Evolutionary conservation across 2,888 invertebrate species (phyloP).

Genomic region (Sicus ferrugineus): DNA sequence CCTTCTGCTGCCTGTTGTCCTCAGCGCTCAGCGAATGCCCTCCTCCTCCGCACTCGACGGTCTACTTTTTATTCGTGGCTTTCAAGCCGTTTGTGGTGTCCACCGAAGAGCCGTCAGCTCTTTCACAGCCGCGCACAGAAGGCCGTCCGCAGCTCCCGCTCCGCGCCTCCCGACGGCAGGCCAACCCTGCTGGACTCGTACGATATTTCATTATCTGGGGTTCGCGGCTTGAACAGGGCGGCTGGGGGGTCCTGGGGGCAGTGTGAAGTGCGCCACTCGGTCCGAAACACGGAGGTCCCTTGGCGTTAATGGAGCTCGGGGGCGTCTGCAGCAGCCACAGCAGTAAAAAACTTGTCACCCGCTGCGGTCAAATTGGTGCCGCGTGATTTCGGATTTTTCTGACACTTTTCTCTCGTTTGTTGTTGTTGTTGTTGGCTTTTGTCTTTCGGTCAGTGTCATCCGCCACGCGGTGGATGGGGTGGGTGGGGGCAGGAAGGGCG

Average conservation of each 20-base stretch:
- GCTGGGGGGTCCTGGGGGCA: not conserved
- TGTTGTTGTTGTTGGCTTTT: not conserved
- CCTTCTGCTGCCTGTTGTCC: not conserved
- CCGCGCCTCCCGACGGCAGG: not conserved
- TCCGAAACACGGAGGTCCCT: slow-evolving; percentile 2
- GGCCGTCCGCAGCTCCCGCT: not conserved
- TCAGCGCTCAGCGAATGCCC: not conserved
- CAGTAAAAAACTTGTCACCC: slow-evolving; percentile 47
- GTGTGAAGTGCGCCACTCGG: slow-evolving; percentile 24
- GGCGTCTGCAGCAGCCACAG: not conserved
- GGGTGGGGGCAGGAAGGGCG: not conserved
- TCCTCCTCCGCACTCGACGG: not conserved
- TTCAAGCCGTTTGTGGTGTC: slow-evolving; percentile 24
- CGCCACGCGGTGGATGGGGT: not conserved
- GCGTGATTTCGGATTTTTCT: slow-evolving; percentile 55
- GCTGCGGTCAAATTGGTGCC: slow-evolving; percentile 49
- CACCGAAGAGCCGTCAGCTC: slow-evolving; percentile 11
- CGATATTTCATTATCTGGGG: slow-evolving; percentile 8
- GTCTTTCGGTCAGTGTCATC: not conserved
- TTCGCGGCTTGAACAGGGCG: too few species aligned
- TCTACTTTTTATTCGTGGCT: slow-evolving; percentile 16
- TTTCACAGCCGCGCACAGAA: not conserved
- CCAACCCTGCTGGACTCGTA: not conserved
- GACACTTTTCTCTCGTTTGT: slow-evolving; percentile 49
- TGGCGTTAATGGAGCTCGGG: slow-evolving; percentile 27